These are phyloP conservation scores for Rhagoletis zephyria DNA, from an alignment of 1,140 invertebrate species.

Conservation along the genomic window DNA sequence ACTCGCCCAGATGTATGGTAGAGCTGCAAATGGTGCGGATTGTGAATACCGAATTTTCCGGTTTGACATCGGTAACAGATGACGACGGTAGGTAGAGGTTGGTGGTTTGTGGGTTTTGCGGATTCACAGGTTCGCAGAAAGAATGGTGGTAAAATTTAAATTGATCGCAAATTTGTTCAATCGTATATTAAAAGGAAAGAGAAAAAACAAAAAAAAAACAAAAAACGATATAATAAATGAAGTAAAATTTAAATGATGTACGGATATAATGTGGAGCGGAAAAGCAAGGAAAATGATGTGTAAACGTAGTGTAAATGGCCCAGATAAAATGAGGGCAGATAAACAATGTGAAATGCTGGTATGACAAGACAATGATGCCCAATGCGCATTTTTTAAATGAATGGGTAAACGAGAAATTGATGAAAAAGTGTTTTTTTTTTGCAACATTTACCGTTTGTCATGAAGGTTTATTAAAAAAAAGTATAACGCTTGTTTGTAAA, in stretches of 20 bases:
- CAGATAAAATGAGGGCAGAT: no score
- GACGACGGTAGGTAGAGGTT: not conserved
- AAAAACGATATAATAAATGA: not conserved
- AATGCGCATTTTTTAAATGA: no score
- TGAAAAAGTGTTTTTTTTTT: no score
- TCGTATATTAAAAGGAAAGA: not conserved
- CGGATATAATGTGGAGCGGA: not conserved
- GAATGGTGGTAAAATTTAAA: not conserved
- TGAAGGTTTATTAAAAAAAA: no score
- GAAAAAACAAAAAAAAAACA: not conserved
- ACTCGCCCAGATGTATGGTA: constrained; percentile 78
- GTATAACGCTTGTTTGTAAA: no score
- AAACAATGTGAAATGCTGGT: no score
- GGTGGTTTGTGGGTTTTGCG: constrained; percentile 6
- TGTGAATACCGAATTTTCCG: constrained; percentile 36
- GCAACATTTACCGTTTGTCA: no score
- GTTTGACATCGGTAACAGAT: constrained; percentile 27
- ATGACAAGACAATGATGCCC: no score
- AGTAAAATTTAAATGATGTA: not conserved
- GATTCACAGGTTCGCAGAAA: not conserved
- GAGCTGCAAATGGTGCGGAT: constrained; percentile 63
- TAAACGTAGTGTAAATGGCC: not conserved
- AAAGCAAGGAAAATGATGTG: not conserved
- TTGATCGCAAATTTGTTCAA: not conserved
- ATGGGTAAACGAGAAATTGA: no score